phyloP scores from a whole-genome alignment of 2,113 vertebrate species.

The Morone saxatilis region DNA sequence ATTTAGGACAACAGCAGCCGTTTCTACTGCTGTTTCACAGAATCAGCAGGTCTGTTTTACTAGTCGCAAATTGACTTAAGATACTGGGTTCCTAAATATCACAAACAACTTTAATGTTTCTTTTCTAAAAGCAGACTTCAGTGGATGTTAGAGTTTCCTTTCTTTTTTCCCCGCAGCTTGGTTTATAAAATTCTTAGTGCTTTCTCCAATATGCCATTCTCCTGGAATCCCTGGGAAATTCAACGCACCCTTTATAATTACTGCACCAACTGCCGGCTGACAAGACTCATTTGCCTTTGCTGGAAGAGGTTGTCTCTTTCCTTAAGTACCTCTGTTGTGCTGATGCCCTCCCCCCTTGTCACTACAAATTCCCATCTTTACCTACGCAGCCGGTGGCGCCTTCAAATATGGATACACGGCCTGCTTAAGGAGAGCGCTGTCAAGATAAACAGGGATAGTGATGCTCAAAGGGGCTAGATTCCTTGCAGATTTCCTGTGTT shows the following conservation, averaged over 20 bases:
- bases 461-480: conserved; percentile 59
- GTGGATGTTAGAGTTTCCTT: conserved; percentile 23
- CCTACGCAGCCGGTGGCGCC: conserved; percentile 80
- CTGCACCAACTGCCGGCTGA: conserved; percentile 83
- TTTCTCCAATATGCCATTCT: conserved; percentile 77
- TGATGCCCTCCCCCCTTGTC: conserved; percentile 76
- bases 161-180: conserved; percentile 53
- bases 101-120: conserved; percentile 17
- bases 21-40: not conserved
- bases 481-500: conserved; percentile 55
- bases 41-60: conserved; percentile 10
- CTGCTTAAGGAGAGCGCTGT: conserved; percentile 78
- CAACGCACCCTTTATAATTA: conserved; percentile 81
- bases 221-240: conserved; percentile 79
- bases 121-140: conserved; percentile 24
- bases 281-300: conserved; percentile 80
- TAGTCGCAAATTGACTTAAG: not conserved
- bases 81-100: not conserved
- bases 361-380: conserved; percentile 81
- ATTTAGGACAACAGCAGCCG: conserved; percentile 32
- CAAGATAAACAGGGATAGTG: conserved; percentile 62
- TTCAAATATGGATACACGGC: conserved; percentile 80
- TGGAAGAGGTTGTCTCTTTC: conserved; percentile 75
- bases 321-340: conserved; percentile 78
- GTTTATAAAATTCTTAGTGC: conserved; percentile 83